A percentile compares a stretch with the other conserved stretches of the same genome.
These are phyloP conservation scores for Atethmia centrago DNA, from an alignment of 2,888 invertebrate genomes.

Conservation along the genomic window DNA sequence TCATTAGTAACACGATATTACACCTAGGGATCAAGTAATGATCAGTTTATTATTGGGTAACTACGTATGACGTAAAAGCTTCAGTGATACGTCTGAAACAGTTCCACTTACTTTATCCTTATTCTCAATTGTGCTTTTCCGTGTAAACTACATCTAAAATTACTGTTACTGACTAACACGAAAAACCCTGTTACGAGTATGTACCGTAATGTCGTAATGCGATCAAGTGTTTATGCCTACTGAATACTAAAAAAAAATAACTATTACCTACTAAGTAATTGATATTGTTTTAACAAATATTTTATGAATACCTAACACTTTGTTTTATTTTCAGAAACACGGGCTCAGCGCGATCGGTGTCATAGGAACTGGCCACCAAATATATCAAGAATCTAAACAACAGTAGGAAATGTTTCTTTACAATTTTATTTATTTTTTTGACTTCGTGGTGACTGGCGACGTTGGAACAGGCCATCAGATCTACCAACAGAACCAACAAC, in stretches of 20 bases:
- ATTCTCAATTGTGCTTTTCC: slow-evolving; percentile 10
- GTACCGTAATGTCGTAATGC: slow-evolving; percentile 10
- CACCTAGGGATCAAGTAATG: background rate
- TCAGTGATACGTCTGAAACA: slow-evolving; percentile 8
- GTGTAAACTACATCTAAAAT: slow-evolving; percentile 5
- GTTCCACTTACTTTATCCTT: slow-evolving; percentile 24
- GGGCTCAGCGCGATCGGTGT: slow-evolving; percentile 67
- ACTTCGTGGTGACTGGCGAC: background rate
- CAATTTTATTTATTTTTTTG: too few species aligned
- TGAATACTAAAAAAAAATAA: background rate
- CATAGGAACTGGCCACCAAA: slow-evolving; percentile 67
- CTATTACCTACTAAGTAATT: too few species aligned
- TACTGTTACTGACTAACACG: slow-evolving; percentile 22
- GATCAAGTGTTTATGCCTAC: too few species aligned
- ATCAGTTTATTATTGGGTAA: background rate
- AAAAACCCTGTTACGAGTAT: slow-evolving; percentile 34
- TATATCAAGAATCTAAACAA: slow-evolving; percentile 64
- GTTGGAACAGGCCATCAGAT: slow-evolving; percentile 56
- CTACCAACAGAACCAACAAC: too few species aligned
- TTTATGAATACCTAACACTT: background rate
- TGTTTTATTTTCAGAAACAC: slow-evolving; percentile 49
- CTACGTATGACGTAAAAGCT: slow-evolving; percentile 35
- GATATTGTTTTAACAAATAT: too few species aligned
- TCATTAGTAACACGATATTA: background rate
- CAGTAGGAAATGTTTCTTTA: background rate